Evolutionary conservation across 2,113 vertebrate genomes (phyloP).

Genomic region (Oreochromis aureus): DNA sequence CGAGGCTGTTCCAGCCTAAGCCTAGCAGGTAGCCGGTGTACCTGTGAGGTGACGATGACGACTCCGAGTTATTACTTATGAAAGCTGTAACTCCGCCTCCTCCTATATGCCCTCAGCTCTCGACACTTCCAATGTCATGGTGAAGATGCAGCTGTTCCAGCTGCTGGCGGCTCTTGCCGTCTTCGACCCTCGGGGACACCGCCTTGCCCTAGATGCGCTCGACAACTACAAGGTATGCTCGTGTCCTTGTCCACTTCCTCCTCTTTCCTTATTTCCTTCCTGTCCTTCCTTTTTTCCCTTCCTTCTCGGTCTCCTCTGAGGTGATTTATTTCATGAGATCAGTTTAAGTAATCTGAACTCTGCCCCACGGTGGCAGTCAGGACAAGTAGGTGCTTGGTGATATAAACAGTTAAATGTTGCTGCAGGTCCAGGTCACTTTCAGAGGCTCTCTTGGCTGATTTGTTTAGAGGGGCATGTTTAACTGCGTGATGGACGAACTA

Average conservation of each 20-base stretch:
- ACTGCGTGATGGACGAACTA: neutral
- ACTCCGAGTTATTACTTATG: neutral
- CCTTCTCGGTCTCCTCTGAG: neutral
- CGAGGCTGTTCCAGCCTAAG: neutral
- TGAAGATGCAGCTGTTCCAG: slow-evolving; percentile 94
- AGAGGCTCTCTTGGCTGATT: neutral
- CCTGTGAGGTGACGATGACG: neutral
- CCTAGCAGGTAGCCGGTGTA: neutral
- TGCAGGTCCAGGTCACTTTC: neutral
- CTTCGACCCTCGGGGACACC: slow-evolving; percentile 79
- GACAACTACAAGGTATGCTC: slow-evolving; percentile 84
- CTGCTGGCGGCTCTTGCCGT: slow-evolving; percentile 86
- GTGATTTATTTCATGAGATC: neutral
- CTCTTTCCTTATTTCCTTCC: neutral
- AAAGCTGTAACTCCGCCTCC: neutral
- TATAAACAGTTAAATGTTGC: neutral
- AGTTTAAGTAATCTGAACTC: neutral
- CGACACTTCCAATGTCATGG: slow-evolving; percentile 90
- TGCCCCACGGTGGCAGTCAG: neutral
- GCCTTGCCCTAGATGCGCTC: slow-evolving; percentile 81
- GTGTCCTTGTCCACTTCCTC: neutral
- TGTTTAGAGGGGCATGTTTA: neutral
- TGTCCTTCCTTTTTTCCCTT: neutral
- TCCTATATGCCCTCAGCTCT: slow-evolving; percentile 70
- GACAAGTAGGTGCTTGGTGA: neutral